Base-by-base conservation (phyloP, 2,797 vertebrate species). In the Buceros bicornis region DNA sequence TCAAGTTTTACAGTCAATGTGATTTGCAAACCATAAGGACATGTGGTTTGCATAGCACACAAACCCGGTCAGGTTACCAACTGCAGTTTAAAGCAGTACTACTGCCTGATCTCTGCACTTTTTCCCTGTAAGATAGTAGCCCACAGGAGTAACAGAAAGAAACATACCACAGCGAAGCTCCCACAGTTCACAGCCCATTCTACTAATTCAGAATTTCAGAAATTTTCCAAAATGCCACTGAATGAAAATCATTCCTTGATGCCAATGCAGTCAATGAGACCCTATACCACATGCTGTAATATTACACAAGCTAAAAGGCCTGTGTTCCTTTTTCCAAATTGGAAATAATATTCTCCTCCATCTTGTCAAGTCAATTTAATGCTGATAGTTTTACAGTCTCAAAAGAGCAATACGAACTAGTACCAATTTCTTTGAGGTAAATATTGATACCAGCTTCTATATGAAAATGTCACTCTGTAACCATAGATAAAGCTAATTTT, bases 31-130 rank as follows among this genome's bases (percentile, higher is more conserved):
- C 29, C 24, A 4, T 21, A 50, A 62, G 45, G 56, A 64, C 1
- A 2, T 0, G 47, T 43, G 78, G 37, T 81, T 60, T 43, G 35
- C 14, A 13, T 0, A 42, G 51, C 62, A 84, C 54, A 61, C 25
- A 64, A 45, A 48, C 8, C 18, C 43, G 60, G 51, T 40, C 56
- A 60, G 61, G 26, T 40, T 15, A 61, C 43, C 29, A 43, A 33
- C 26, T 26, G 69, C 25, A 61, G 53, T 47, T 37, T 51, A 66
- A 78, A 58, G 69, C 43, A 61, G 65, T 2, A 14, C 42, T 65
- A 28, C 62, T 29, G 56, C 60, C 29, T 4, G 1, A 50, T 35
- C 64, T 57, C 67, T 13, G 0, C 0, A 0, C 4, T 62, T 51
- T 33, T 43, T 47, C 61, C 37, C 20, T 10, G 18, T 13, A 33